Conservation (phyloP, 2,113 vertebrate species). For the Alouatta palliata region DNA sequence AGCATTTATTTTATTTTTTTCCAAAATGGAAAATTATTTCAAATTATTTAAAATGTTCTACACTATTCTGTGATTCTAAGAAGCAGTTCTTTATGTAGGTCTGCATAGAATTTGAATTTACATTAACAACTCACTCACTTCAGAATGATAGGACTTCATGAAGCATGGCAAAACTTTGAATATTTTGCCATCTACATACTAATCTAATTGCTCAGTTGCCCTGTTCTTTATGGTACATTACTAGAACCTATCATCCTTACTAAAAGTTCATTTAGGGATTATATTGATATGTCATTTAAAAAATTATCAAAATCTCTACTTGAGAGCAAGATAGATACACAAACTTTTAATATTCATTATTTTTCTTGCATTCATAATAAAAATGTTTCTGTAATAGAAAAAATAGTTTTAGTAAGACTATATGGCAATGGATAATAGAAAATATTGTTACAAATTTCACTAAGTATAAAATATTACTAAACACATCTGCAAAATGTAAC, state of each 20-base stretch:
- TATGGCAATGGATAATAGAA: neutral
- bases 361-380: neutral
- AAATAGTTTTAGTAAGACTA: neutral
- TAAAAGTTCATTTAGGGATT: constrained; percentile 39
- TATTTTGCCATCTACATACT: constrained; percentile 38
- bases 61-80: neutral
- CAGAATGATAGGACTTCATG: neutral
- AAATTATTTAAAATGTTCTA: neutral
- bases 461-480: neutral
- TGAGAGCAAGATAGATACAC: neutral
- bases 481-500: neutral
- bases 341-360: neutral
- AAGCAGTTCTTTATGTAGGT: neutral
- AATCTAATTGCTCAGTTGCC: constrained; percentile 44
- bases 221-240: constrained; percentile 43
- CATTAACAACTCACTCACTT: neutral
- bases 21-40: neutral
- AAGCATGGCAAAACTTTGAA: constrained; percentile 8
- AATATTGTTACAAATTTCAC: neutral
- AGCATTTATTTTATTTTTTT: neutral
- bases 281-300: constrained; percentile 31
- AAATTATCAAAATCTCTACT: neutral
- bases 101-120: neutral
- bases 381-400: neutral
- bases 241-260: constrained; percentile 1